These are phyloP conservation scores for Aleiodes leptofemur DNA, from an alignment of 2,888 invertebrate genomes.

Conservation along the genomic window DNA sequence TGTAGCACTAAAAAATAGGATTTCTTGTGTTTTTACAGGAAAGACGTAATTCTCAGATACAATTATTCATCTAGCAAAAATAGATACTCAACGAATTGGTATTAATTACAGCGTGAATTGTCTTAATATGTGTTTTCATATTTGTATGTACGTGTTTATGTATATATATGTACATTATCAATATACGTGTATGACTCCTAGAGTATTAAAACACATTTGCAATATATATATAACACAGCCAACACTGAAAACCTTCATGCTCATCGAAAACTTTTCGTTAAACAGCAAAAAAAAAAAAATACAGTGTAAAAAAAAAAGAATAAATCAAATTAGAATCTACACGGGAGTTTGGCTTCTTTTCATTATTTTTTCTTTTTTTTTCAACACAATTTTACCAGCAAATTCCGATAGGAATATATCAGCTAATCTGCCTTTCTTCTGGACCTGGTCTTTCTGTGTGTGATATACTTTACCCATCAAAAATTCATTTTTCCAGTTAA, in stretches of 20 bases:
- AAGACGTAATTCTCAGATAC: background rate
- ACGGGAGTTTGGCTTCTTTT: constrained; percentile 44
- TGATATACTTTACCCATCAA: constrained; percentile 84
- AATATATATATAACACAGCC: constrained; percentile 3
- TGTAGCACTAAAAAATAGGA: background rate
- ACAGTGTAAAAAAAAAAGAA: constrained; percentile 23
- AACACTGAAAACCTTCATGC: constrained; percentile 22
- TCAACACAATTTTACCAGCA: constrained; percentile 79
- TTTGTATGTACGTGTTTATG: too few species aligned
- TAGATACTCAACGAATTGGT: constrained; percentile 18
- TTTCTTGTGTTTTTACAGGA: background rate
- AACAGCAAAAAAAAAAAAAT: background rate
- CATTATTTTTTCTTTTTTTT: constrained; percentile 50
- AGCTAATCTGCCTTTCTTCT: constrained; percentile 90
- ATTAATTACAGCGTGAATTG: constrained; percentile 18
- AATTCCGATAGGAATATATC: constrained; percentile 91
- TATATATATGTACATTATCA: background rate
- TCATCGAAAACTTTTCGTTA: constrained; percentile 28
- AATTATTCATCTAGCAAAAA: constrained; percentile 11
- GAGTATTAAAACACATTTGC: constrained; percentile 14
- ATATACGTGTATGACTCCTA: constrained; percentile 23
- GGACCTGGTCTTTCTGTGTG: constrained; percentile 83
- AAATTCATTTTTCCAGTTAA: constrained; percentile 66
- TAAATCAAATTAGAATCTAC: constrained; percentile 44
- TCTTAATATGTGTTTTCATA: too few species aligned